phyloP scores from a whole-genome alignment of 2,113 vertebrate genomes.

The Phylloscopus trochiloides region DNA sequence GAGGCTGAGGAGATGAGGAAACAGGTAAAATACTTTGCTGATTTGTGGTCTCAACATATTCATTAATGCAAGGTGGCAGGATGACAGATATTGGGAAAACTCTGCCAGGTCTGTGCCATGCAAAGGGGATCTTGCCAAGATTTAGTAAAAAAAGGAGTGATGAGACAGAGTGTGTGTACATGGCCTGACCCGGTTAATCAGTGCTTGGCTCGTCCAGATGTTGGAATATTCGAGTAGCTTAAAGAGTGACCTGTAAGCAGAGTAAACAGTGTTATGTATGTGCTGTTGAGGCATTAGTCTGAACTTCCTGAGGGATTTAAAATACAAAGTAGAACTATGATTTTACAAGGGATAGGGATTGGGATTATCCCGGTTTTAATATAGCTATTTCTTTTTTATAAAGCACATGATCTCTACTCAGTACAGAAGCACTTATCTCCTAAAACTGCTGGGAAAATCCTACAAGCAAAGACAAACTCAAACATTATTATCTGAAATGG shows the following conservation, averaged over 20 bases:
- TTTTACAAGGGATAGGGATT: constrained; percentile 14
- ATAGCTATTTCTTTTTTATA: constrained; percentile 26
- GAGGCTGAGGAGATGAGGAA: background rate
- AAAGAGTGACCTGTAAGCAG: background rate
- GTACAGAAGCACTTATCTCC: background rate
- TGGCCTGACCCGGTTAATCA: background rate
- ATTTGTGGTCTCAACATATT: background rate
- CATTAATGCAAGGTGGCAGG: background rate
- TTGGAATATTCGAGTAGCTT: background rate
- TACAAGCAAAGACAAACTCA: background rate
- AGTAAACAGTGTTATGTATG: background rate
- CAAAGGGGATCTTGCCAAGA: background rate
- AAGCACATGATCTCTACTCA: background rate
- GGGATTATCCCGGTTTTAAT: constrained; percentile 46
- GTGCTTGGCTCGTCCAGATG: constrained; percentile 37
- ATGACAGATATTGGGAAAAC: background rate
- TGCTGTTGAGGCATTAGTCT: constrained; percentile 5
- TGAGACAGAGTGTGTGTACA: background rate
- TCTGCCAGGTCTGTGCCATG: background rate
- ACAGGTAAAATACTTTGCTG: constrained; percentile 15
- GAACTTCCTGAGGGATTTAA: constrained; percentile 36
- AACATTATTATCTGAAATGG: background rate
- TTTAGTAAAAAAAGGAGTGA: background rate
- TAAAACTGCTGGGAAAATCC: background rate
- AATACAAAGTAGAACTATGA: constrained; percentile 41